These are phyloP conservation scores for Phrynocephalus versicolor DNA, from an alignment of 2,113 vertebrate genomes.

Conservation along the genomic window DNA sequence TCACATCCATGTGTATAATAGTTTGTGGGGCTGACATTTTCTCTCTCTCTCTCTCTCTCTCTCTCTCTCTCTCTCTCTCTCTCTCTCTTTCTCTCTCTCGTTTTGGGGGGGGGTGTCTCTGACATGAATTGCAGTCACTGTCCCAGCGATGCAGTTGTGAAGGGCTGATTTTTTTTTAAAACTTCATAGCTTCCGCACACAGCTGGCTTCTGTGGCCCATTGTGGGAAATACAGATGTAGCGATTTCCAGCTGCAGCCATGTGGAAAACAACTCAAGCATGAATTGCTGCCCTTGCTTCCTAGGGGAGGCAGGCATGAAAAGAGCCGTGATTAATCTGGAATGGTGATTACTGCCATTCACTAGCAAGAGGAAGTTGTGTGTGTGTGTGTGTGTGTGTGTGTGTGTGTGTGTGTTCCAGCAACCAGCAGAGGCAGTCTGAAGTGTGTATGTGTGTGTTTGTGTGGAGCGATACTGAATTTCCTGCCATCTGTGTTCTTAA, in stretches of 20 bases:
- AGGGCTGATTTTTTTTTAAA: background rate
- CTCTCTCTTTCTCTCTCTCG: no score
- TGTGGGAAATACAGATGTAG: background rate
- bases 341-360: background rate
- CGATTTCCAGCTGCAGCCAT: background rate
- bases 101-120: background rate
- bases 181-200: background rate
- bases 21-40: background rate
- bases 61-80: no score
- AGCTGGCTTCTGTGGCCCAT: background rate
- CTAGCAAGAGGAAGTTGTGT: background rate
- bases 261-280: background rate
- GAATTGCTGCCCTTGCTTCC: background rate
- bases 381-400: no score
- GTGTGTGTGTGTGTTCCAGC: no score
- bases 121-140: no score
- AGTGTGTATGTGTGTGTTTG: no score
- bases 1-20: background rate
- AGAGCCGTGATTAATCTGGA: no score
- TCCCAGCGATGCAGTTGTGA: no score
- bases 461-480: no score
- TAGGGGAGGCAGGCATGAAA: background rate
- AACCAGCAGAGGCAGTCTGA: no score
- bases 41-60: no score
- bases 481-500: no score